phyloP scores from a whole-genome alignment of 1,140 invertebrate species.

The Penaeus japonicus region DNA sequence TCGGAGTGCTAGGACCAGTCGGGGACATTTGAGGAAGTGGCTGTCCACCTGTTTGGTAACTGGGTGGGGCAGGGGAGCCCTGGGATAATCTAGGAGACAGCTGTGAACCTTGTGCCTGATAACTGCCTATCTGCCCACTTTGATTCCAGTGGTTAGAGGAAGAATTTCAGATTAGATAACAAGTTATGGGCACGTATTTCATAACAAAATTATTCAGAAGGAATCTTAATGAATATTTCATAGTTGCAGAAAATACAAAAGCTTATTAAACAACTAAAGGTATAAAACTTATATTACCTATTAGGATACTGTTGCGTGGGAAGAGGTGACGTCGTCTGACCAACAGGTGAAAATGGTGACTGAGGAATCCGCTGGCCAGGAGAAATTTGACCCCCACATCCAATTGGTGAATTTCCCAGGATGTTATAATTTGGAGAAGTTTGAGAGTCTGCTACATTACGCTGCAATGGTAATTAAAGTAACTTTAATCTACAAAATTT shows the following conservation, averaged over 20 bases:
- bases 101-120: conserved; percentile 38
- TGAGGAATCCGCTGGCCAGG: conserved; percentile 47
- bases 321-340: conserved; percentile 39
- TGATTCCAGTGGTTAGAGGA: not conserved
- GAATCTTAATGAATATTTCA: no score
- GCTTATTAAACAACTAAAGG: no score
- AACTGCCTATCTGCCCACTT: conserved; percentile 47
- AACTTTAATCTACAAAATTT: not conserved
- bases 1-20: conserved; percentile 32
- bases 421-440: conserved; percentile 42
- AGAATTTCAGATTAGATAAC: not conserved
- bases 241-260: no score
- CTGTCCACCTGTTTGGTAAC: conserved; percentile 32
- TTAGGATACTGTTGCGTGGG: conserved; percentile 37
- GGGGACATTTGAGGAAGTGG: conserved; percentile 50
- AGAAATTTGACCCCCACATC: conserved; percentile 38
- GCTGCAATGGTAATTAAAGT: conserved; percentile 11
- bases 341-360: conserved; percentile 47
- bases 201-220: not conserved
- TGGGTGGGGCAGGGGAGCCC: conserved; percentile 47
- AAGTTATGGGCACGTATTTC: not conserved
- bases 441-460: conserved; percentile 49
- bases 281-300: not conserved
- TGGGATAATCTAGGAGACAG: conserved; percentile 47
- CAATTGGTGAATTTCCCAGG: conserved; percentile 43